phyloP scores from a whole-genome alignment of 2,113 vertebrate genomes.

The Varanus salvator region DNA sequence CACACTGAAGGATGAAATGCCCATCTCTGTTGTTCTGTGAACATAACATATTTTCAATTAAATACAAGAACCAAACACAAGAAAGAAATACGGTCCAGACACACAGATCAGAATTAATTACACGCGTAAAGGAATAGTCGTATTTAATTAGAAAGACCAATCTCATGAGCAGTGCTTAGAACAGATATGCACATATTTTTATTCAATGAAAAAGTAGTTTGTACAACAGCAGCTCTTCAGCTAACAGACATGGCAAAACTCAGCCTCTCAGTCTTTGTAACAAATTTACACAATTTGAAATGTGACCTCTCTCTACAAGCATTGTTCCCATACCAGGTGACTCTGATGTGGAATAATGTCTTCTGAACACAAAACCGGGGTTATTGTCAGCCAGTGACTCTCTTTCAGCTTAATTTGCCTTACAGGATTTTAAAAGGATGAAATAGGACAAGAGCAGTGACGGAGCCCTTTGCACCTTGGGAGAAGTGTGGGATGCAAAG shows the following conservation, averaged over 20 bases:
- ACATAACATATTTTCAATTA: conserved; percentile 56
- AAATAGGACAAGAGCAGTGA: neutral
- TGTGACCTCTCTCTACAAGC: neutral
- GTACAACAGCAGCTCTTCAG: conserved; percentile 34
- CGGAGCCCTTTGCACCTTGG: neutral
- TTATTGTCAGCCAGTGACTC: neutral
- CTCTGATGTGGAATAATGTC: neutral
- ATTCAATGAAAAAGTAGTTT: conserved; percentile 54
- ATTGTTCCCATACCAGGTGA: neutral
- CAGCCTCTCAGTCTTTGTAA: rapidly evolving
- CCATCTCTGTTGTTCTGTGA: conserved; percentile 43
- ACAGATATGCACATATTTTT: neutral
- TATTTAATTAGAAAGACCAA: conserved; percentile 60
- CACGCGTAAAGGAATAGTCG: conserved; percentile 55
- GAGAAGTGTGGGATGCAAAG: neutral
- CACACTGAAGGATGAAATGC: neutral
- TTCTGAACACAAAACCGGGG: neutral
- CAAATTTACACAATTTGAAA: conserved; percentile 2
- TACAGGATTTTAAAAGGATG: neutral
- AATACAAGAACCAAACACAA: conserved; percentile 51
- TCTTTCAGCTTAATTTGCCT: neutral
- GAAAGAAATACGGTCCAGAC: conserved; percentile 64
- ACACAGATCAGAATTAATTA: conserved; percentile 61
- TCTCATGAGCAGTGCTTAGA: neutral
- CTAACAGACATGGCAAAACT: conserved; percentile 41